phyloP scores from a whole-genome alignment of 2,888 invertebrate species.

The Scaptodrosophila latifasciaeformis region DNA sequence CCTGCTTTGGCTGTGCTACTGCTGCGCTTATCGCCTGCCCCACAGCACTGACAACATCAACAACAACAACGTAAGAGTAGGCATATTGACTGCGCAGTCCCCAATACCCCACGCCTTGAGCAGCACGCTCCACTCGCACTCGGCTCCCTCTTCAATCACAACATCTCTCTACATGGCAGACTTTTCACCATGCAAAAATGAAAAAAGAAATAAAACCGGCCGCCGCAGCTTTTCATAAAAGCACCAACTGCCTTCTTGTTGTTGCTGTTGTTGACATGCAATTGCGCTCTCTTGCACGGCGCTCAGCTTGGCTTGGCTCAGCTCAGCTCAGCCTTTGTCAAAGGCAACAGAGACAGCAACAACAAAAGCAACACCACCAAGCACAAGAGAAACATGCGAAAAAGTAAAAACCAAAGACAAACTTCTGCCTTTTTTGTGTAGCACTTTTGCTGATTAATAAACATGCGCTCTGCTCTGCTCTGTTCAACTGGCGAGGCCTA shows the following conservation, averaged over 20 bases:
- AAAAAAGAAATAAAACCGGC: slow-evolving; percentile 27
- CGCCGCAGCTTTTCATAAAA: slow-evolving; percentile 39
- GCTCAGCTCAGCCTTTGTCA: slow-evolving; percentile 11
- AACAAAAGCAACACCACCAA: slow-evolving; percentile 39
- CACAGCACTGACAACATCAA: too few relatives aligned
- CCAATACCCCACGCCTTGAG: slow-evolving; percentile 36
- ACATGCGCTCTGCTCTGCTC: slow-evolving; percentile 63
- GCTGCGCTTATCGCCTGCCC: slow-evolving; percentile 5
- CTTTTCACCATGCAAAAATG: slow-evolving; percentile 42
- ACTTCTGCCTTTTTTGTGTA: slow-evolving; percentile 35
- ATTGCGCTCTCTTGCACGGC: slow-evolving; percentile 13
- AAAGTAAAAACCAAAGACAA: slow-evolving; percentile 11
- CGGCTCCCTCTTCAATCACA: too few relatives aligned
- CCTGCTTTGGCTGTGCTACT: too few relatives aligned
- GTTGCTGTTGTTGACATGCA: slow-evolving; percentile 32
- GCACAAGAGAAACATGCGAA: neutral
- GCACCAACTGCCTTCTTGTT: neutral
- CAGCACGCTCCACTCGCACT: too few relatives aligned
- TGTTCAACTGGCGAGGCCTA: slow-evolving; percentile 52
- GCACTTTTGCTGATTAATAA: slow-evolving; percentile 58
- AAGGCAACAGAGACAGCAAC: slow-evolving; percentile 5
- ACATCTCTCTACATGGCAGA: slow-evolving; percentile 14
- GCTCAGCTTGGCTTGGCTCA: too few relatives aligned
- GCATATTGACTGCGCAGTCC: slow-evolving; percentile 61
- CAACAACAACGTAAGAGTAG: too few relatives aligned